Evolutionary conservation across 2,888 invertebrate species (phyloP).

Genomic region (Deilephila elpenor): DNA sequence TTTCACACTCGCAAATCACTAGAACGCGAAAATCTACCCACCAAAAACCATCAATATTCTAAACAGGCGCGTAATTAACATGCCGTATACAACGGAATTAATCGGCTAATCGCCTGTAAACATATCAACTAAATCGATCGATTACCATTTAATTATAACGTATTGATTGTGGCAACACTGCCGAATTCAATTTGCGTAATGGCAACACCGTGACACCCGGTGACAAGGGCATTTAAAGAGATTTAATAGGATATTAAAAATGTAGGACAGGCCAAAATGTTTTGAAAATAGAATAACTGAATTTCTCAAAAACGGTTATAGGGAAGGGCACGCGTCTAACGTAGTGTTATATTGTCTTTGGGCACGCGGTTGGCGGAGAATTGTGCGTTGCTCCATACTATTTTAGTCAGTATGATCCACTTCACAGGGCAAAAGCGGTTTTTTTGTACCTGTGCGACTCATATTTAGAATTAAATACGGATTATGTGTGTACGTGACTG

Average conservation of each 20-base stretch:
- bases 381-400: no score
- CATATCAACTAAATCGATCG: constrained; percentile 36
- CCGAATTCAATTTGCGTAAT: constrained; percentile 65
- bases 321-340: no score
- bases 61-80: constrained; percentile 24
- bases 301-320: no score
- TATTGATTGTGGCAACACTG: constrained; percentile 49
- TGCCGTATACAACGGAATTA: constrained; percentile 38
- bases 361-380: no score
- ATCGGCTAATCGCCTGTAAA: constrained; percentile 45
- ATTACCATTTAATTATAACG: constrained; percentile 32
- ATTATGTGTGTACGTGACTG: no score
- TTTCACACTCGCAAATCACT: not conserved
- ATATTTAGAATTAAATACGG: no score
- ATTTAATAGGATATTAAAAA: not conserved
- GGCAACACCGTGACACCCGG: constrained; percentile 43
- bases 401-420: no score
- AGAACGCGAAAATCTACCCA: not conserved
- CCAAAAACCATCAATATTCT: constrained; percentile 1
- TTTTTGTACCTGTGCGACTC: no score
- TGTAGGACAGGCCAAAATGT: no score
- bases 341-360: no score
- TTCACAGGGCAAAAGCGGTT: no score
- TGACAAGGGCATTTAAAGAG: not conserved
- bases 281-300: no score